These are phyloP conservation scores for Potamarius usumacintae DNA, from an alignment of 2,113 vertebrate genomes.

Conservation along the genomic window DNA sequence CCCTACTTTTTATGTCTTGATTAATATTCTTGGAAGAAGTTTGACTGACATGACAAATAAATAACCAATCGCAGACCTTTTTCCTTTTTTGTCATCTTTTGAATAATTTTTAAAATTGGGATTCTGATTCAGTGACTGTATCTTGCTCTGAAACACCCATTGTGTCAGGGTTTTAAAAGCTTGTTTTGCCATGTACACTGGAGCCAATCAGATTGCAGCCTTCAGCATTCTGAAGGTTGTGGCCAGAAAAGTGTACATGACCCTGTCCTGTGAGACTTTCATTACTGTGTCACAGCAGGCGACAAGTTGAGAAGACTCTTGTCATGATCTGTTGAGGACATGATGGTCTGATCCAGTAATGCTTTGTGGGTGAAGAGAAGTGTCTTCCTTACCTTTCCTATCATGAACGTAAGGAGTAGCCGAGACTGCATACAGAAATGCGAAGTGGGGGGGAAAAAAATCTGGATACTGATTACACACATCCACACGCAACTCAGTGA, in stretches of 20 bases:
- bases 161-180: neutral
- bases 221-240: no score
- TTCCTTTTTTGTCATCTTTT: neutral
- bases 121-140: neutral
- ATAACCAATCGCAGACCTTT: neutral
- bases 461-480: neutral
- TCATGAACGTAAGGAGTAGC: neutral
- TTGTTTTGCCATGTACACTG: neutral
- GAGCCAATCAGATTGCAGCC: neutral
- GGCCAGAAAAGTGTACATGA: neutral
- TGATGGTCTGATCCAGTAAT: neutral
- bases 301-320: neutral
- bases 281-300: constrained; percentile 15
- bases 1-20: no score
- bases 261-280: neutral
- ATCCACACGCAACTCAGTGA: neutral
- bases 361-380: neutral
- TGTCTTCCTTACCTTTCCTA: neutral
- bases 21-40: neutral
- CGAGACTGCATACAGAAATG: neutral
- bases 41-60: neutral
- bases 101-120: neutral
- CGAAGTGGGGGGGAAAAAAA: neutral
- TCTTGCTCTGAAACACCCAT: neutral
- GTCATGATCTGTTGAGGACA: neutral